Conservation (phyloP, 2,113 vertebrate genomes). For the Parotia lawesii region DNA sequence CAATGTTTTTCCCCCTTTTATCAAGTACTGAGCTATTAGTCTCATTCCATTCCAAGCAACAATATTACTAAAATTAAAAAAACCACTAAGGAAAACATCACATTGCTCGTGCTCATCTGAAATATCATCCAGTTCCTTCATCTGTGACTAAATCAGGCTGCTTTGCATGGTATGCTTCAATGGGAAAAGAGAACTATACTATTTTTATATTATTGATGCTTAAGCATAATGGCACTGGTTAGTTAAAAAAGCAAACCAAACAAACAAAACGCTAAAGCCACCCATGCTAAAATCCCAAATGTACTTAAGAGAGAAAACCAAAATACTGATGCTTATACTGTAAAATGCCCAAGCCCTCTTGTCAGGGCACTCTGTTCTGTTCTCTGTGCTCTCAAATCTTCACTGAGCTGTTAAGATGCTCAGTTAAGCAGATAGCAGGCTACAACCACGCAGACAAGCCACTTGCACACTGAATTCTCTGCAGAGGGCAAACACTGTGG, state of each 20-base stretch:
- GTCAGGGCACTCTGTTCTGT: not conserved
- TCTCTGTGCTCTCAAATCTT: not conserved
- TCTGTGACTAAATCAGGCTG: not conserved
- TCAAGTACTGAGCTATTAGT: not conserved
- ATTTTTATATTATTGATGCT: not conserved
- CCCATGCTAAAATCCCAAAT: not conserved
- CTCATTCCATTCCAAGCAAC: not conserved
- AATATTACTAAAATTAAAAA: not conserved
- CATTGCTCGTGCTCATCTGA: not conserved
- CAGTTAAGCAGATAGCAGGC: not conserved
- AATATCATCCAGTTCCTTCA: not conserved
- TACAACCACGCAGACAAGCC: not conserved
- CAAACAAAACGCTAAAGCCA: not conserved
- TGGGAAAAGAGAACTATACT: not conserved
- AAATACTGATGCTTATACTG: not conserved
- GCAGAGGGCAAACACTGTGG: not conserved
- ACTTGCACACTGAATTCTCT: not conserved
- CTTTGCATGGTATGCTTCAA: not conserved
- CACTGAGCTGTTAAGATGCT: not conserved
- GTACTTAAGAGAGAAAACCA: not conserved
- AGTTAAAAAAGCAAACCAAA: not conserved
- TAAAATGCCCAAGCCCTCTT: not conserved
- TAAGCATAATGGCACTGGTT: not conserved
- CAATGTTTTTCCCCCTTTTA: not conserved
- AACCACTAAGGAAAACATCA: not conserved